A percentile compares a stretch with the other conserved stretches of the same genome.
phyloP scores from a whole-genome alignment of 2,113 vertebrate species.

The Malurus alboscapulatus region DNA sequence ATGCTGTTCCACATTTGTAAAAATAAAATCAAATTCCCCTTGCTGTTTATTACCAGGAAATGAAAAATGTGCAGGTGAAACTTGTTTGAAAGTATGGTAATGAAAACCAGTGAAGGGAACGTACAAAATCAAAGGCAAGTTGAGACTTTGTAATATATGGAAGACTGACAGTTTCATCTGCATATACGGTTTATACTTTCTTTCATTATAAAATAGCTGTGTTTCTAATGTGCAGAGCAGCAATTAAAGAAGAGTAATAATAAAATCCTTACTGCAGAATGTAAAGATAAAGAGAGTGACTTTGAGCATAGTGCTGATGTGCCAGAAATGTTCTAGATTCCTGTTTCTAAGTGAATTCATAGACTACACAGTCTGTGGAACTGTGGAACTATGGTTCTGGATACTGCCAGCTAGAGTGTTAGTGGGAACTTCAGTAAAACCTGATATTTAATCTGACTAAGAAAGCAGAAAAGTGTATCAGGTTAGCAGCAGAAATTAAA shows the following conservation, averaged over 20 bases:
- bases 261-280: not conserved
- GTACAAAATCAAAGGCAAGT: not conserved
- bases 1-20: conserved; percentile 9
- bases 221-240: not conserved
- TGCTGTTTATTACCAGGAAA: conserved; percentile 21
- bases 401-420: not conserved
- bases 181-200: not conserved
- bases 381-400: not conserved
- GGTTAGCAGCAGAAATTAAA: not conserved
- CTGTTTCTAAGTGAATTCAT: not conserved
- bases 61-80: not conserved
- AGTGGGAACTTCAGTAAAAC: not conserved
- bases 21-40: not conserved
- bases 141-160: not conserved
- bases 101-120: conserved; percentile 8
- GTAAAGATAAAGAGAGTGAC: not conserved
- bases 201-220: not conserved
- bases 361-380: not conserved
- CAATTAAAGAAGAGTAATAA: not conserved
- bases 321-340: not conserved
- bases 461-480: not conserved
- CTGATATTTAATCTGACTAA: not conserved
- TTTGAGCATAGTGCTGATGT: not conserved
- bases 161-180: not conserved
- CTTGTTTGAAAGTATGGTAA: not conserved